phyloP scores from a whole-genome alignment of 2,113 vertebrate species.

The Triplophysa dalaica region DNA sequence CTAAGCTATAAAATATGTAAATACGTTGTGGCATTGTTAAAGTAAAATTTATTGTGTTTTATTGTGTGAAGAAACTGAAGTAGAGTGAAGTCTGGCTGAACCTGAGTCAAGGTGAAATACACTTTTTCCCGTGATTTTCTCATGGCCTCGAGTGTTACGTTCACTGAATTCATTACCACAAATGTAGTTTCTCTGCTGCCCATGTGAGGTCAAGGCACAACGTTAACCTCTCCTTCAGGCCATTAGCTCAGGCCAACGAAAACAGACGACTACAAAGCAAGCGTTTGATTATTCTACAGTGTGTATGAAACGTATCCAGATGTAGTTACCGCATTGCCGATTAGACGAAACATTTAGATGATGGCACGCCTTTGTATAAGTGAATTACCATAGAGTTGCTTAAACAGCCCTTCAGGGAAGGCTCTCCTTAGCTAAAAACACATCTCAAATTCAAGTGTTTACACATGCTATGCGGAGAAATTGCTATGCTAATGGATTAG shows the following conservation, averaged over 20 bases:
- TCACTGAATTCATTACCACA: neutral
- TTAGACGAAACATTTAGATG: slow-evolving; percentile 11
- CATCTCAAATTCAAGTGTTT: neutral
- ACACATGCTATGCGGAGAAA: slow-evolving; percentile 17
- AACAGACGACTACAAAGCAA: neutral
- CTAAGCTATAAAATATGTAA: too few relatives aligned
- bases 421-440: slow-evolving; percentile 24
- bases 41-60: too few relatives aligned
- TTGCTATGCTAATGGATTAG: slow-evolving; percentile 35
- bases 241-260: neutral
- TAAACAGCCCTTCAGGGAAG: slow-evolving; percentile 38
- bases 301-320: slow-evolving; percentile 12
- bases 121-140: neutral
- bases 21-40: too few relatives aligned
- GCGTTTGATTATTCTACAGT: slow-evolving; percentile 8
- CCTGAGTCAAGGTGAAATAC: too few relatives aligned
- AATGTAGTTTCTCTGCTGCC: slow-evolving; percentile 4
- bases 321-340: slow-evolving; percentile 17
- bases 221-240: slow-evolving; percentile 11
- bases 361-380: slow-evolving; percentile 42
- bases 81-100: too few relatives aligned
- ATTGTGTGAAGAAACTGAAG: too few relatives aligned
- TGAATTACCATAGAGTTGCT: slow-evolving; percentile 44
- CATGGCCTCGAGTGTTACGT: neutral
- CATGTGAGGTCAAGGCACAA: neutral